Evolutionary conservation across 1,140 invertebrate species (phyloP).

Genomic region (Drosophila elegans): DNA sequence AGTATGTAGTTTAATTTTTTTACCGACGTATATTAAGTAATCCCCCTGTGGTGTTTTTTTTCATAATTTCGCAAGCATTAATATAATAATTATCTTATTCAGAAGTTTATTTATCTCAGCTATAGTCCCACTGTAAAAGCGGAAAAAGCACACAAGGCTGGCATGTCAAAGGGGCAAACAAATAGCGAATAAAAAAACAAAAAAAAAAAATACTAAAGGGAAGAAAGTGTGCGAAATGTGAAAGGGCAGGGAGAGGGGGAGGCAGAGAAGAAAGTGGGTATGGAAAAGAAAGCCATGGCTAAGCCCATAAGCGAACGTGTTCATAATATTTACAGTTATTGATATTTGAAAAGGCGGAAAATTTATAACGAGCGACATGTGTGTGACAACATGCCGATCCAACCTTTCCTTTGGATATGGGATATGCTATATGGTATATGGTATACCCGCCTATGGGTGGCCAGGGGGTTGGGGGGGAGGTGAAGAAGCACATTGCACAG

Average conservation of each 20-base stretch:
- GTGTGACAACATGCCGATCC: conserved; percentile 75
- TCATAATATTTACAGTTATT: conserved; percentile 85
- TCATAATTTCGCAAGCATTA: too few relatives aligned
- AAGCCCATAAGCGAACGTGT: conserved; percentile 83
- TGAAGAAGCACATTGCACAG: conserved; percentile 14
- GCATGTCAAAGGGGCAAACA: conserved; percentile 62
- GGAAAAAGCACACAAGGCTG: conserved; percentile 24
- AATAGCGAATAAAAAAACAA: conserved; percentile 35
- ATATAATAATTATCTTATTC: too few relatives aligned
- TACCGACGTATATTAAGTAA: too few relatives aligned
- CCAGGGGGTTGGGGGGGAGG: too few relatives aligned
- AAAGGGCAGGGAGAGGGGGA: neutral
- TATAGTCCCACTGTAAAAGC: conserved; percentile 1
- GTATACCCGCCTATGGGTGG: neutral
- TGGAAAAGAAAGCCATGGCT: conserved; percentile 53
- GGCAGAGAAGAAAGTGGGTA: neutral
- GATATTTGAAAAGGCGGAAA: conserved; percentile 85
- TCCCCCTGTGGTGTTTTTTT: too few relatives aligned
- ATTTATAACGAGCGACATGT: conserved; percentile 84
- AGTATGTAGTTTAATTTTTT: too few relatives aligned
- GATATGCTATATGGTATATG: conserved; percentile 1
- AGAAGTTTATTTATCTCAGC: too few relatives aligned
- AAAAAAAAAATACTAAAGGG: neutral
- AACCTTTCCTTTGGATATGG: neutral
- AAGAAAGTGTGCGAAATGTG: conserved; percentile 18